Evolutionary conservation across 2,113 vertebrate genomes (phyloP).

Genomic region (Bubo scandiacus): DNA sequence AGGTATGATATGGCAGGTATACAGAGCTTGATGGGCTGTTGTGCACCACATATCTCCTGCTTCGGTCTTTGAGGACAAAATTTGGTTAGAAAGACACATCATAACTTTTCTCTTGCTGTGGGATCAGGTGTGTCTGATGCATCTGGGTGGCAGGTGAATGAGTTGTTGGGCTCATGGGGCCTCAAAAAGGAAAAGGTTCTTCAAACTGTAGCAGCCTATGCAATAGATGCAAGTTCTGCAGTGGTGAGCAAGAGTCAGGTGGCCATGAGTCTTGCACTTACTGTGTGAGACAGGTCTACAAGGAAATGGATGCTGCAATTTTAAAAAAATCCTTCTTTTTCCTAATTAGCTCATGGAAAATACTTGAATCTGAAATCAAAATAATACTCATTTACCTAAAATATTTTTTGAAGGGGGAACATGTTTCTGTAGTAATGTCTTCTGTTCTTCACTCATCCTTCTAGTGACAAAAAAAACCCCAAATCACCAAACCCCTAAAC

Average conservation of each 20-base stretch:
- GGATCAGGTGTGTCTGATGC: background rate
- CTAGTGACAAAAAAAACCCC: background rate
- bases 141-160: background rate
- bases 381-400: background rate
- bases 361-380: background rate
- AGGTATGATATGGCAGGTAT: background rate
- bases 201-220: background rate
- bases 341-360: background rate
- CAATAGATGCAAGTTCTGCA: background rate
- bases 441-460: background rate
- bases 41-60: accelerated
- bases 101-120: background rate
- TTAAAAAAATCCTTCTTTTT: background rate
- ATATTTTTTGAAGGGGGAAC: background rate
- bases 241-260: background rate
- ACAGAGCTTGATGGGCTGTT: background rate
- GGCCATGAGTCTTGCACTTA: background rate
- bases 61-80: background rate
- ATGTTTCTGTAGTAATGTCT: background rate
- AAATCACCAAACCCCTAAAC: background rate
- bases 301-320: background rate
- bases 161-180: background rate
- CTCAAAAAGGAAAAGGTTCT: background rate
- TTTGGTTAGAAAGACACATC: background rate
- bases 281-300: background rate